These are phyloP conservation scores for Chaetogeoica ovagalla DNA, from an alignment of 2,888 invertebrate genomes.

Conservation along the genomic window DNA sequence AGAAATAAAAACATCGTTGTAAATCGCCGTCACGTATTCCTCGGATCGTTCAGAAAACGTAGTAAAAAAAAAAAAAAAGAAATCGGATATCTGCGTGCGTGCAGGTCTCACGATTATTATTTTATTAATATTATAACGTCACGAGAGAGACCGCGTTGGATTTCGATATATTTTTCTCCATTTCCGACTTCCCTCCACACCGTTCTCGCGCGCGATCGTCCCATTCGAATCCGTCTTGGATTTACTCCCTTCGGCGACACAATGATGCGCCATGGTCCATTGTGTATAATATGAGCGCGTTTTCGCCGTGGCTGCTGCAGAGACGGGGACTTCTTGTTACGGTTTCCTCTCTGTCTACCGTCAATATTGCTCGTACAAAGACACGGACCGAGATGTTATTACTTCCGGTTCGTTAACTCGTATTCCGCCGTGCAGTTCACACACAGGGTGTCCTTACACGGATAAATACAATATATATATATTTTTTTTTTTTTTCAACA, in stretches of 20 bases:
- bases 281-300: background rate
- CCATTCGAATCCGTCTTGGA: background rate
- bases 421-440: background rate
- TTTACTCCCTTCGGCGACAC: constrained; percentile 16
- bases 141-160: background rate
- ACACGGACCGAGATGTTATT: background rate
- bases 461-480: too few relatives aligned
- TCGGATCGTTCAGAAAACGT: too few relatives aligned
- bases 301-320: background rate
- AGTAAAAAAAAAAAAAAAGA: too few relatives aligned
- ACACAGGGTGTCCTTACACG: background rate
- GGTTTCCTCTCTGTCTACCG: too few relatives aligned
- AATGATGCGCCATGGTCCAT: background rate
- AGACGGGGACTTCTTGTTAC: background rate
- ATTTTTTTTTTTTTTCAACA: too few relatives aligned
- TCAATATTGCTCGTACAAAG: background rate
- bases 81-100: too few relatives aligned
- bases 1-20: too few relatives aligned
- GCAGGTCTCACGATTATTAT: too few relatives aligned
- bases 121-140: background rate
- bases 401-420: background rate
- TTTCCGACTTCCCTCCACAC: background rate
- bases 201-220: too few relatives aligned
- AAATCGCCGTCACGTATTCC: too few relatives aligned
- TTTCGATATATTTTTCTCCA: background rate